phyloP scores from a whole-genome alignment of 2,113 vertebrate species.

The Triplophysa dalaica region DNA sequence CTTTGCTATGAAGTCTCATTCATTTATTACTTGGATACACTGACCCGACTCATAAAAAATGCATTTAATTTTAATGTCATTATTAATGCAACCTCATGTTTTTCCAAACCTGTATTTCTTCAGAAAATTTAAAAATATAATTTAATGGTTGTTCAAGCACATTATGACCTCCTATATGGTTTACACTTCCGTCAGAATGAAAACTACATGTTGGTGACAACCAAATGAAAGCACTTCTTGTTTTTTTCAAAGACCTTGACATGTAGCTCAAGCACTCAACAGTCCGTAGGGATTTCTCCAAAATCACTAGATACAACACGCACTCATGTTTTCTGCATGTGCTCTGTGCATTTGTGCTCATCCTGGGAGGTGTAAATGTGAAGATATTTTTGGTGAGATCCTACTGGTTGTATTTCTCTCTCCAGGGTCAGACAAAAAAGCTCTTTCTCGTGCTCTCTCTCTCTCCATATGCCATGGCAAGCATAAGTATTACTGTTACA shows the following conservation, averaged over 20 bases:
- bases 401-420: background rate
- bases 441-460: background rate
- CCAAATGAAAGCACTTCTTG: background rate
- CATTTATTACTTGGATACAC: background rate
- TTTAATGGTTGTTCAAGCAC: no score
- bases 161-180: no score
- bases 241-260: background rate
- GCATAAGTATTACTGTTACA: no score
- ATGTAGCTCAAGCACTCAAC: conserved; percentile 44
- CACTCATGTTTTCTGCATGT: background rate
- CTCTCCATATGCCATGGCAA: background rate
- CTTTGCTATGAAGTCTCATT: background rate
- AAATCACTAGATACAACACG: background rate
- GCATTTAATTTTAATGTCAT: no score
- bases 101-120: no score
- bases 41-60: no score
- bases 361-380: conserved; percentile 41
- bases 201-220: no score
- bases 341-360: conserved; percentile 1
- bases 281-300: conserved; percentile 28
- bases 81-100: no score
- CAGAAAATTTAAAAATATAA: no score
- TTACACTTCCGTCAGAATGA: no score
- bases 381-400: conserved; percentile 11
- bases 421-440: background rate